Conservation (phyloP, 2,797 vertebrate genomes). For the Siniperca obscura region DNA sequence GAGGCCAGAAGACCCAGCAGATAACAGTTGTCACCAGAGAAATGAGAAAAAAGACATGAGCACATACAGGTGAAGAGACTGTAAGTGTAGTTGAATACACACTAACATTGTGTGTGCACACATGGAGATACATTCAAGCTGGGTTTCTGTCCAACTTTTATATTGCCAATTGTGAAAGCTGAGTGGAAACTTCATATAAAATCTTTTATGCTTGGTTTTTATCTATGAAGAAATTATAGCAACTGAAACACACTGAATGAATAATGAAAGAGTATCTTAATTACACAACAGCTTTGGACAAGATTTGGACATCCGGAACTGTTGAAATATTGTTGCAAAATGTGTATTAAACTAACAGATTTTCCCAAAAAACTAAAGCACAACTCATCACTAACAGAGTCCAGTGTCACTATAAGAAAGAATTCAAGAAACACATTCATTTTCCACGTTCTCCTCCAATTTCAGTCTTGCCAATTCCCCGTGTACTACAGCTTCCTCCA, state of each 20-base stretch:
- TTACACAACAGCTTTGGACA: constrained; percentile 2
- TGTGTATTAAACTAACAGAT: neutral
- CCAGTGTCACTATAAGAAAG: neutral
- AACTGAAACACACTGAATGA: neutral
- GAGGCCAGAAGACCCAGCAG: constrained; percentile 39
- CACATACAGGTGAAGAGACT: neutral
- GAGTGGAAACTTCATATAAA: constrained; percentile 23
- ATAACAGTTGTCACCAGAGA: constrained; percentile 43
- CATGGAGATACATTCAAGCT: neutral
- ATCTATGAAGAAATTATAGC: constrained; percentile 7
- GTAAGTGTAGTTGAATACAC: neutral
- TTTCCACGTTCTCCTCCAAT: constrained; percentile 10
- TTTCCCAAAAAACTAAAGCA: neutral
- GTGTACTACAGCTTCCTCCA: constrained; percentile 7
- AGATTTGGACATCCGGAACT: neutral
- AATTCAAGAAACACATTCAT: constrained; percentile 17
- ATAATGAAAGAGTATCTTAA: neutral
- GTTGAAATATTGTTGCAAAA: neutral
- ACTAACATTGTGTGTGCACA: neutral
- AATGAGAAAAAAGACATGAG: neutral
- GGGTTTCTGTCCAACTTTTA: constrained; percentile 1
- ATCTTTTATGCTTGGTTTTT: constrained; percentile 3
- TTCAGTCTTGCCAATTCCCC: neutral
- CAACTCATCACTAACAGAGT: neutral
- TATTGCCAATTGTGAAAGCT: constrained; percentile 11